Base-by-base conservation (phyloP, 2,113 vertebrate genomes). In the Otus sunia region DNA sequence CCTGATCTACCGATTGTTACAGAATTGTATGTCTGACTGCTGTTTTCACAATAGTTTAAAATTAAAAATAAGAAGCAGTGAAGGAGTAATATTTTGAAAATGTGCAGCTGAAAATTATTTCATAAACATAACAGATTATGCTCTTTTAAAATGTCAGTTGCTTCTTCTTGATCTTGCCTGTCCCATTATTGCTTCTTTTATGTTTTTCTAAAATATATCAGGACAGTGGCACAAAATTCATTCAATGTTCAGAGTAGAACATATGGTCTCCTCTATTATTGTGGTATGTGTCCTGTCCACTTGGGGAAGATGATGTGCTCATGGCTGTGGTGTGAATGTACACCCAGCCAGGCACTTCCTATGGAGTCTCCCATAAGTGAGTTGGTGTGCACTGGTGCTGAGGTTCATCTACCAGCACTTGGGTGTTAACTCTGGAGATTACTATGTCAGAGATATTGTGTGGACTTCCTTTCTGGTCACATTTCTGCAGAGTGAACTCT, bases 141-240 rank as follows among this genome's bases (percentile, higher is more conserved):
- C 2, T 0, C 6, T 58, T 71, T 11, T 74, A 29, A 67, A 64
- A 62, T 67, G 11, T 87, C 25, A 19, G 0, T 36, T 22, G 2
- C 30, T 82, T 78, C 23, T 30, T 80, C 29, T 43, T 71, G 17
- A 47, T 77, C 30, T 66, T 3, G 1, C 9, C 18, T 49, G 4
- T 36, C 5, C 6, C 3, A 1, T 37, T 77, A 37, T 60, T 66
- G 3, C 8, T 63, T 56, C 19, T 66, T 69, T 49, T 15, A 25
- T 7, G 5, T 74, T 66, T 92, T 34, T 53, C 69, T 77, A 19
- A 58, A 77, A 60, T 45, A 79, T 56, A 66, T 58, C 15, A 71
- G 9, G 72, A n/a, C 4, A 43, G 10, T 14, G 9, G 10, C 25
- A 55, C 1, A 58, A 66, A 49, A 29, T 36, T 49, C 5, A 69